These are phyloP conservation scores for Poecile atricapillus DNA, from an alignment of 2,113 vertebrate species.

Conservation along the genomic window DNA sequence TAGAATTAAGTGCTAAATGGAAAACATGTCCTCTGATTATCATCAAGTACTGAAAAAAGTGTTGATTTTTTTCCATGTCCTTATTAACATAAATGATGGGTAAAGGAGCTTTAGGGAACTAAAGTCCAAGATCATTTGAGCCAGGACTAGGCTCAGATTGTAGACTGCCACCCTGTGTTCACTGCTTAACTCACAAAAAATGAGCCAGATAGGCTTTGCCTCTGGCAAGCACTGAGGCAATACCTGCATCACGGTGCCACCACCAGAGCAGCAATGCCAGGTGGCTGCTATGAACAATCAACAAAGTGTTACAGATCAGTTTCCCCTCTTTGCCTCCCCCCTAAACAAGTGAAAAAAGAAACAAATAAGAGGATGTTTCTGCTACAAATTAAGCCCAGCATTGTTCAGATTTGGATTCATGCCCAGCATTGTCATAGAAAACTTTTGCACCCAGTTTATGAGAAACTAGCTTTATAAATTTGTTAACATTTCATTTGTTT, in stretches of 20 bases:
- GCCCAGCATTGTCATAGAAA: constrained; percentile 2
- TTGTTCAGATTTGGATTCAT: constrained; percentile 26
- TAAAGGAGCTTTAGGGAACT: background rate
- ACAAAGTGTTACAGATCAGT: background rate
- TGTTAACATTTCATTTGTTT: background rate
- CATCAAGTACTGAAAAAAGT: background rate
- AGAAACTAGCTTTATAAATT: background rate
- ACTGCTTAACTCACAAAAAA: background rate
- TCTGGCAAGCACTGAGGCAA: fast-evolving
- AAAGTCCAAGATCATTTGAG: background rate
- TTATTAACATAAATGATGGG: background rate
- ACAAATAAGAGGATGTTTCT: background rate
- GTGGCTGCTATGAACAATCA: background rate
- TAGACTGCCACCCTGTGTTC: background rate
- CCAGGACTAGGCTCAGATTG: background rate
- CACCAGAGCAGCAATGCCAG: background rate
- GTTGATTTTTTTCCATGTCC: background rate
- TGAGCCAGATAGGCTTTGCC: background rate
- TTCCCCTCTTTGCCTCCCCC: background rate
- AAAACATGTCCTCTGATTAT: background rate
- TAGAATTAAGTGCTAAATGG: background rate
- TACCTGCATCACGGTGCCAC: background rate
- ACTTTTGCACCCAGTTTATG: background rate
- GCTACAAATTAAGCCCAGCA: background rate
- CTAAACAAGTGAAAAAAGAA: background rate